Conservation (phyloP, 1,140 invertebrate genomes). For the Dendrolimus kikuchii region DNA sequence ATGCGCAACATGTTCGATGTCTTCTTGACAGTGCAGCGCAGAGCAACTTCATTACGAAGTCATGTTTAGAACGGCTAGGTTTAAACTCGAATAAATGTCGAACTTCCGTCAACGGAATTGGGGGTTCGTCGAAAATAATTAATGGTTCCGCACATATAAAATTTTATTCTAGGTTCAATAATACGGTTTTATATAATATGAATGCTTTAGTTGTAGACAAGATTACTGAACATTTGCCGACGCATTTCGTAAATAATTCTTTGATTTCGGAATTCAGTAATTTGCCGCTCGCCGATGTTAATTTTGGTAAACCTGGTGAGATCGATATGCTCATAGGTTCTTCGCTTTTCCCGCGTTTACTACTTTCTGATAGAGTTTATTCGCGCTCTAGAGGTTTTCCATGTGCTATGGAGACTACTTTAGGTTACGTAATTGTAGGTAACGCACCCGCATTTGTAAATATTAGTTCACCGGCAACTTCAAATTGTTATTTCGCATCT, state of each 20-base stretch:
- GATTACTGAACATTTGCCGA: slow-evolving; percentile 15
- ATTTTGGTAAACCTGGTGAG: background rate
- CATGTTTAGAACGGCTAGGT: slow-evolving; percentile 14
- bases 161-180: slow-evolving; percentile 16
- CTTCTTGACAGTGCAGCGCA: slow-evolving; percentile 13
- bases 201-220: slow-evolving; percentile 10
- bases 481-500: no score
- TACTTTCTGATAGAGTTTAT: no score
- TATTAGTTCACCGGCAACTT: no score
- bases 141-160: slow-evolving; percentile 12
- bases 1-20: no score
- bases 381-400: no score
- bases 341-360: no score
- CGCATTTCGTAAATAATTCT: slow-evolving; percentile 12
- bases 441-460: no score
- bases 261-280: slow-evolving; percentile 10
- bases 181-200: slow-evolving; percentile 13
- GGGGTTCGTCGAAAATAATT: slow-evolving; percentile 10
- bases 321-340: no score
- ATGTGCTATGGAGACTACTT: no score
- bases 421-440: no score
- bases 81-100: slow-evolving; percentile 5
- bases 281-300: slow-evolving; percentile 15
- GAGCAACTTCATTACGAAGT: slow-evolving; percentile 14
- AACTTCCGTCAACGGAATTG: slow-evolving; percentile 14